Percentiles rank a stretch among this genome's conserved stretches.
Conservation (phyloP, 2,797 vertebrate species). For the Rhincodon typus region DNA sequence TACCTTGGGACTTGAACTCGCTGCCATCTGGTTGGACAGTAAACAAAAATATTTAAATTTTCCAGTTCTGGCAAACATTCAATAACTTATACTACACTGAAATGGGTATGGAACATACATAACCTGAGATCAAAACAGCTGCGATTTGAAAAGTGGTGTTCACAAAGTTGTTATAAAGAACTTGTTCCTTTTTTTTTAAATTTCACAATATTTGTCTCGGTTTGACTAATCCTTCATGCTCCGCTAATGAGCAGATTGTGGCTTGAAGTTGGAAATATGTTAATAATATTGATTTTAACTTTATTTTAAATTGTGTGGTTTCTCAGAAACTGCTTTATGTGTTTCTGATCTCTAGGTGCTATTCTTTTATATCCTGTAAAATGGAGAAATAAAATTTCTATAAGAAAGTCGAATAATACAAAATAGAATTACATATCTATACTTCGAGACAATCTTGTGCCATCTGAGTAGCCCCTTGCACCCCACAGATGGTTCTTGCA, state of each 20-base stretch:
- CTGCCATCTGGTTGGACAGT: not conserved
- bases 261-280: not conserved
- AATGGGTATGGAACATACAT: not conserved
- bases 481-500: constrained; percentile 52
- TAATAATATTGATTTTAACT: not conserved
- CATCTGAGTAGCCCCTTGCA: constrained; percentile 46
- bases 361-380: not conserved
- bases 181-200: not conserved
- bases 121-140: not conserved
- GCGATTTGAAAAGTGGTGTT: not conserved
- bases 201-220: not conserved
- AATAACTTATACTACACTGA: not conserved
- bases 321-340: not conserved
- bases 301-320: not conserved
- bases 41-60: not conserved
- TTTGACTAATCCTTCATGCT: not conserved
- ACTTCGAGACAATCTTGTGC: constrained; percentile 48
- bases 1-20: not conserved
- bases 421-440: constrained; percentile 54
- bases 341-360: not conserved
- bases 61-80: not conserved
- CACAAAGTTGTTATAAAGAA: not conserved
- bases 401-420: constrained; percentile 48
- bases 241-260: not conserved
- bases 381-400: constrained; percentile 46